Evolutionary conservation across 2,113 vertebrate species (phyloP).

Genomic region (Mormoops blainvillei): DNA sequence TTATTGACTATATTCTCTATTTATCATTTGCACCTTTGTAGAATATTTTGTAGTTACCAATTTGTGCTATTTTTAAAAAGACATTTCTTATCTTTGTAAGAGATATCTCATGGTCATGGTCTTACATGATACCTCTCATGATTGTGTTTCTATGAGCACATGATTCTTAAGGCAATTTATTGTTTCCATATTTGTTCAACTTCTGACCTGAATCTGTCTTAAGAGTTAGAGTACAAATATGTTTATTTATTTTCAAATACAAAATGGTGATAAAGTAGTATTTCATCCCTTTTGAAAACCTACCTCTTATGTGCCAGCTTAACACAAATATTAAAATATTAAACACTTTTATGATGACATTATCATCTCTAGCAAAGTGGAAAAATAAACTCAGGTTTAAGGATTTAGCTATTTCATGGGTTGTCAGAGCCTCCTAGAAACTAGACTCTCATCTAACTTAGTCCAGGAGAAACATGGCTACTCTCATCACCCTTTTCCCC

Average conservation of each 20-base stretch:
- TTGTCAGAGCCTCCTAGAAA: background rate
- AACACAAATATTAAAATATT: conserved; percentile 21
- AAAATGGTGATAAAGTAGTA: background rate
- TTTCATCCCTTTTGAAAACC: background rate
- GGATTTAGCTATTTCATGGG: background rate
- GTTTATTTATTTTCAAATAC: conserved; percentile 11
- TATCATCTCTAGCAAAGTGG: background rate
- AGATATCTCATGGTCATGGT: background rate
- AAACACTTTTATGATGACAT: background rate
- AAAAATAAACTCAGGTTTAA: conserved; percentile 18
- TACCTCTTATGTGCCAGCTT: background rate
- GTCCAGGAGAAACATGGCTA: background rate
- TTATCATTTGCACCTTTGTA: background rate
- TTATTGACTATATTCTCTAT: background rate
- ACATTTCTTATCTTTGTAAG: background rate
- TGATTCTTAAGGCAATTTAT: background rate
- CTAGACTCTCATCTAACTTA: background rate
- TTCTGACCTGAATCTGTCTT: background rate
- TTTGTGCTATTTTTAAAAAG: background rate
- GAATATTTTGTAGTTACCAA: background rate
- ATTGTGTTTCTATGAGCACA: background rate
- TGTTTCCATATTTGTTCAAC: background rate
- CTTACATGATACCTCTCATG: background rate
- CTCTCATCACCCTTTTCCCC: background rate
- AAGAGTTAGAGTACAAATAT: background rate